Evolutionary conservation across 2,888 invertebrate genomes (phyloP).

Genomic region (Eupsilia transversa): DNA sequence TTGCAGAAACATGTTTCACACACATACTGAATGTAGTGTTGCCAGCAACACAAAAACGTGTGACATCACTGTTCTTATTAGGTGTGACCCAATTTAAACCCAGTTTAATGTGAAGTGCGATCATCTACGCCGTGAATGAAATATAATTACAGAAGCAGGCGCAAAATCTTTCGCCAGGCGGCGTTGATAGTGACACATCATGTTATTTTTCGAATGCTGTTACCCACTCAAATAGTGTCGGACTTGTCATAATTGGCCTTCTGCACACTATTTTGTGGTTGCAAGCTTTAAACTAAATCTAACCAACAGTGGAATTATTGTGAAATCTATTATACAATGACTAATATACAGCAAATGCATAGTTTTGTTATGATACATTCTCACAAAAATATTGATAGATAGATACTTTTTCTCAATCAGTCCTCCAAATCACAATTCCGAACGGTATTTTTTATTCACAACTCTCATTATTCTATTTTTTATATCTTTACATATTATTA

Average conservation of each 20-base stretch:
- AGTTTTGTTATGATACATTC: slow-evolving; percentile 16
- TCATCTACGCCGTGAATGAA: neutral
- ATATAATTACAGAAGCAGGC: neutral
- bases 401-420: slow-evolving; percentile 30
- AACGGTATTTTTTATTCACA: slow-evolving; percentile 22
- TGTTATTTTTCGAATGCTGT: neutral
- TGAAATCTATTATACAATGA: neutral
- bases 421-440: slow-evolving; percentile 52
- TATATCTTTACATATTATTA: slow-evolving; percentile 15
- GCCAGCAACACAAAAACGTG: neutral
- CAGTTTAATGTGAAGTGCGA: neutral
- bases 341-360: slow-evolving; percentile 10
- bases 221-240: neutral
- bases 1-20: neutral
- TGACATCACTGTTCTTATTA: neutral
- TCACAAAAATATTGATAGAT: slow-evolving; percentile 53
- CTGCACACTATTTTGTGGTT: slow-evolving; percentile 14
- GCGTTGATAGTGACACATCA: neutral
- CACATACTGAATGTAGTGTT: neutral
- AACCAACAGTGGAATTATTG: slow-evolving; percentile 12
- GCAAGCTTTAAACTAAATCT: slow-evolving; percentile 30
- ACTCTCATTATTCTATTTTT: slow-evolving; percentile 20
- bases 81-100: neutral
- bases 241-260: slow-evolving; percentile 12
- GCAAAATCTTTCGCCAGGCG: neutral